Percentiles rank a stretch among this genome's conserved stretches.
These are phyloP conservation scores for Mesorhabditis sp. DNA, from an alignment of 2,888 invertebrate species.

Conservation along the genomic window DNA sequence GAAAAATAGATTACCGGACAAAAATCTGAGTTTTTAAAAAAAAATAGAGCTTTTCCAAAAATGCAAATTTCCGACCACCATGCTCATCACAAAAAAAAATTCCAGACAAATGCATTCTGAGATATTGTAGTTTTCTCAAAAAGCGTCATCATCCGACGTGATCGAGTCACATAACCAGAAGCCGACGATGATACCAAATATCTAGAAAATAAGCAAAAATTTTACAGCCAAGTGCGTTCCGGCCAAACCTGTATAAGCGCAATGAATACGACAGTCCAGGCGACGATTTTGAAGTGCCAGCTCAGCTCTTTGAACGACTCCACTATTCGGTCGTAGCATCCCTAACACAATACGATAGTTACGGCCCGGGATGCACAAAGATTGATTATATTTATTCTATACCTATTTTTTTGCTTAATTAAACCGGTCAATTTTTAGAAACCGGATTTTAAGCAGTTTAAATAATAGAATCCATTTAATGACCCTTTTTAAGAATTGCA, in stretches of 20 bases:
- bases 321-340: constrained; percentile 50
- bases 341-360: constrained; percentile 26
- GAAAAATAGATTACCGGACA: no score
- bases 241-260: constrained; percentile 47
- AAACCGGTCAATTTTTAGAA: no score
- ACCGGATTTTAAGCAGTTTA: no score
- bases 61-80: no score
- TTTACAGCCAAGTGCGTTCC: no score
- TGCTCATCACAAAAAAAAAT: constrained; percentile 5
- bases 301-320: constrained; percentile 52
- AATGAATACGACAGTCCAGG: constrained; percentile 53
- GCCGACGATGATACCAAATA: constrained; percentile 55
- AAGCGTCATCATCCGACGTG: constrained; percentile 45
- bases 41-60: no score
- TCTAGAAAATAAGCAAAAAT: constrained; percentile 21
- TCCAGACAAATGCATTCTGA: constrained; percentile 12
- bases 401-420: no score
- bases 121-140: constrained; percentile 13
- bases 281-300: constrained; percentile 55
- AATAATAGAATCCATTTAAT: no score
- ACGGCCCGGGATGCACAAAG: no score
- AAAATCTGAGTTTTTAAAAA: no score
- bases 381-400: no score
- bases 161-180: constrained; percentile 57
- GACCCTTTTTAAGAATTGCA: no score